Base-by-base conservation (phyloP, 2,888 invertebrate species). In the Mesochorus sp. region DNA sequence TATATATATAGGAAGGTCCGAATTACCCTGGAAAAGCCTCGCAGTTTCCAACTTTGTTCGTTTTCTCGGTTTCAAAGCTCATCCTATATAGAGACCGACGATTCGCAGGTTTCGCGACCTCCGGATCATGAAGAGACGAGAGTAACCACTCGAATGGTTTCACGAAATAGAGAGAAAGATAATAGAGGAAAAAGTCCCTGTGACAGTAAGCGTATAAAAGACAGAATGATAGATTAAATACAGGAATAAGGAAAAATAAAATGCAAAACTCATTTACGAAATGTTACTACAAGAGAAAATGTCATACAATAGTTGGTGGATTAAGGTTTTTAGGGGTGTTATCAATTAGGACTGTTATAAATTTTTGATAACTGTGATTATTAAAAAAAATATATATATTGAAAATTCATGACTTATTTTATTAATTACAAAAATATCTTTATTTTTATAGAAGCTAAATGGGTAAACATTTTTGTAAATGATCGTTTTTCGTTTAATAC, bases 21-120 rank as follows among this genome's bases (percentile, higher is more conserved):
- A 49, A 49, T 77, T 73, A 37, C 24, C 19, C 73, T 57, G 68
- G 68, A 68, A 57, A 64, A 73, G 51, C 51, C 57, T 78, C 64
- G 64, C 64, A 73, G 57, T 67, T 64, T 49, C 57, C 62, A 78
- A 78, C 78, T 78, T 78, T 70, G 70, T 78, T 74, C 77, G 73
- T 78, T 78, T 51, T 73, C 67, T 47, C 70, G n/a, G n/a, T n/a
- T n/a, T 37, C 47, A 34, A 44, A 59, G 68, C 42, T 57, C 51
- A 39, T 39, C n/a, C n/a, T n/a, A n/a, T n/a, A n/a, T n/a, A 49
- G 49, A 49, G 73, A 44, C 61, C 37, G 57, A 59, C 59, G 42
- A 66, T 78, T 78, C 78, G 28, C 73, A 59, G 73, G 73, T 78
- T 73, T 78, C 78, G 51, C 68, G 64, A 78, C 64, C 57, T 64